Base-by-base conservation (phyloP, 92 coral and sea anemone species). In the Phenganax subtilis region DNA sequence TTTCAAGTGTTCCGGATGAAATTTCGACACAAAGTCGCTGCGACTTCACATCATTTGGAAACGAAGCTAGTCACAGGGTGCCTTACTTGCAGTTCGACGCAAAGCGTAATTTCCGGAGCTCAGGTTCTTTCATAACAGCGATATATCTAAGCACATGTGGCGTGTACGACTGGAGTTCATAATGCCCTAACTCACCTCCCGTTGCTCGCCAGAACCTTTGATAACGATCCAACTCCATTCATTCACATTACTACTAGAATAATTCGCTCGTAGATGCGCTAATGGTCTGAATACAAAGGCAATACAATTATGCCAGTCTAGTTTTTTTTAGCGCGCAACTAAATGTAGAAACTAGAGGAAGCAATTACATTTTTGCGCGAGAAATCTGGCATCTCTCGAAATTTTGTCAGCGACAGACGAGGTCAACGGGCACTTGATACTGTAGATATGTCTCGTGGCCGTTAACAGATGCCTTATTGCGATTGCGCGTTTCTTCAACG, bases 341-440 rank as follows among this genome's bases (percentile, higher is more conserved):
- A 52, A 7, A 5, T n/a, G 60, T 10, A 10, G 82, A 12, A 44
- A 51, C 8, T 30, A 31, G 3, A 62, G 25, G 25, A 20, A 20
- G 25, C 25, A 20, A 20, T 20, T 20, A 20, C 25, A 20, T 20
- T 53, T 44, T 60, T 64, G 57, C 71, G 58, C 72, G 75, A 17
- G 63, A 30, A 16, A 1, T 51, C 16, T 12, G 73, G 29, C 27
- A 7, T 17, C 70, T 37, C 52, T 68, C 12, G 8, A 14, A 68
- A 7, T 30, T 68, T 14, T 68, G 54, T 8, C 70, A 29, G 73
- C 15, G 53, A 68, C 73, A 68, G 73, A 68, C 73, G 53, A 65
- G 83, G 83, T 79, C 83, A 79, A 79, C 83, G 54, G 74, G 72
- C 62, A 77, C 82, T 77, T 77, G 82, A 77, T 59, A 77, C n/a